phyloP scores from a whole-genome alignment of 2,888 invertebrate species.

The Amphipyra tragopoginis region DNA sequence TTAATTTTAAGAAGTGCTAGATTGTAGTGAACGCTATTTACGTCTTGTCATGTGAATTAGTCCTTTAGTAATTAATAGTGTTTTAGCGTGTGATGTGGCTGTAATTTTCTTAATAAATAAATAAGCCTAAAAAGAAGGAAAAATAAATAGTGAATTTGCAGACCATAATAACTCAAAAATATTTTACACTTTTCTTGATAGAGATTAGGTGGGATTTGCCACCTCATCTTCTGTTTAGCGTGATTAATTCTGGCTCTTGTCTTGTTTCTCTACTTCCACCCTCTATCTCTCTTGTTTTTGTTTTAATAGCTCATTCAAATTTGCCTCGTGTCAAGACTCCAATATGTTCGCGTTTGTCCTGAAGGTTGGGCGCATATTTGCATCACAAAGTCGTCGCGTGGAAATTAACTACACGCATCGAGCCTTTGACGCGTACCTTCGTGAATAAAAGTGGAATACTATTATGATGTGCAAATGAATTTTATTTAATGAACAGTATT shows the following conservation, averaged over 20 bases:
- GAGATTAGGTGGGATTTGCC: too few relatives aligned
- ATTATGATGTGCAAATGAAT: slow-evolving; percentile 31
- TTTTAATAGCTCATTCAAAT: slow-evolving; percentile 53
- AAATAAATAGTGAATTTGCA: too few relatives aligned
- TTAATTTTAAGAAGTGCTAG: too few relatives aligned
- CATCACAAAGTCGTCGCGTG: slow-evolving; percentile 78
- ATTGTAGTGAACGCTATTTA: too few relatives aligned
- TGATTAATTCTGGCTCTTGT: slow-evolving; percentile 12
- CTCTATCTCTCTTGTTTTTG: slow-evolving; percentile 25
- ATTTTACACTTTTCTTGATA: too few relatives aligned
- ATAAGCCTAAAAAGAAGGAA: too few relatives aligned
- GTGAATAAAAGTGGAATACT: slow-evolving; percentile 35
- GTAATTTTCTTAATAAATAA: too few relatives aligned
- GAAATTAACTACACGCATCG: slow-evolving; percentile 73
- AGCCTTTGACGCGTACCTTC: slow-evolving; percentile 48
- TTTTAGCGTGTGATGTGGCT: too few relatives aligned
- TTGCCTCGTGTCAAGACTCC: slow-evolving; percentile 62
- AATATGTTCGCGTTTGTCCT: slow-evolving; percentile 56
- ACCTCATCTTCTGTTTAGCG: neutral
- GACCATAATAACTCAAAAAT: too few relatives aligned
- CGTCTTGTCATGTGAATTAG: too few relatives aligned
- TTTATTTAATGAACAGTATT: slow-evolving; percentile 8
- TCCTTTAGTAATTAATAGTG: too few relatives aligned
- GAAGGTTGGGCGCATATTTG: slow-evolving; percentile 67
- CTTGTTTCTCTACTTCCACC: neutral